Percentiles rank a stretch among this genome's conserved stretches.
These are phyloP conservation scores for Pinctada fucata DNA, from an alignment of 2,888 invertebrate genomes.

Conservation along the genomic window DNA sequence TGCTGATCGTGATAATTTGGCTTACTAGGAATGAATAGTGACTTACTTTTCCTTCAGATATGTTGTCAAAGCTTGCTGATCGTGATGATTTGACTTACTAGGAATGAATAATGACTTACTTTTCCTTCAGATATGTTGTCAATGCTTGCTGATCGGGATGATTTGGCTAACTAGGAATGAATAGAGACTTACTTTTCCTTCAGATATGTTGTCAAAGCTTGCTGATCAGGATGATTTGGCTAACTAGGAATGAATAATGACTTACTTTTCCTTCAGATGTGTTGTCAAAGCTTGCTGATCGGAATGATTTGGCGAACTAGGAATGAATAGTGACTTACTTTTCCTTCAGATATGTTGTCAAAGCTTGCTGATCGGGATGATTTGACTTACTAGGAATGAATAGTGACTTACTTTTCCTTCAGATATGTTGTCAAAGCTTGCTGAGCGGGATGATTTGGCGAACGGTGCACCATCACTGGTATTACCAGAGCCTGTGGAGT, in stretches of 20 bases:
- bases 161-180: no score
- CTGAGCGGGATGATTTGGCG: constrained; percentile 39
- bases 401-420: constrained; percentile 60
- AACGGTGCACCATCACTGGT: constrained; percentile 51
- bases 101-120: no score
- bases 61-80: constrained; percentile 53
- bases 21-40: no score
- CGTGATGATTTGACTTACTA: no score
- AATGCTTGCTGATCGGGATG: constrained; percentile 61
- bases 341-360: constrained; percentile 58
- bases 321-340: constrained; percentile 45
- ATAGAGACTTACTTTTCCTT: neutral
- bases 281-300: constrained; percentile 40
- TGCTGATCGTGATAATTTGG: no score
- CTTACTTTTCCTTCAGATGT: no score
- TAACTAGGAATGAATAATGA: no score
- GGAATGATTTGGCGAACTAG: no score
- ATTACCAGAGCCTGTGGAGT: constrained; percentile 52
- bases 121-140: no score
- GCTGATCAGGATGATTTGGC: constrained; percentile 43
- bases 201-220: constrained; percentile 42
- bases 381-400: constrained; percentile 5
- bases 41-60: no score
- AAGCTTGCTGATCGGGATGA: constrained; percentile 46
- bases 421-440: constrained; percentile 51